These are phyloP conservation scores for Monochamus alternatus DNA, from an alignment of 2,888 invertebrate species.

Conservation along the genomic window DNA sequence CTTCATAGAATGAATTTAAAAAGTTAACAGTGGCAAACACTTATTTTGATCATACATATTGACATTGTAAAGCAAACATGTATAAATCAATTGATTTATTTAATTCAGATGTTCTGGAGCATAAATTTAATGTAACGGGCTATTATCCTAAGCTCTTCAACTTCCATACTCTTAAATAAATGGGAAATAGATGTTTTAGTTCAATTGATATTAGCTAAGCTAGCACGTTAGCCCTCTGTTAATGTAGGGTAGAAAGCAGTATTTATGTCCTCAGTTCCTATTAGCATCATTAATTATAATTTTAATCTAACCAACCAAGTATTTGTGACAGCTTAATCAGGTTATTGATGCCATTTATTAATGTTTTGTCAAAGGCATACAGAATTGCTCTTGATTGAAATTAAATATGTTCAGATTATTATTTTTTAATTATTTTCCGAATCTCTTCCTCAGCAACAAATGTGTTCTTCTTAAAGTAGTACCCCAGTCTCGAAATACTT, in stretches of 20 bases:
- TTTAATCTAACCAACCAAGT: neutral
- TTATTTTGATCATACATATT: too few relatives aligned
- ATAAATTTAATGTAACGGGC: too few relatives aligned
- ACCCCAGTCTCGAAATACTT: too few relatives aligned
- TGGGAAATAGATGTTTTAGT: neutral
- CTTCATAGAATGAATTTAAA: too few relatives aligned
- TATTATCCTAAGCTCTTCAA: neutral
- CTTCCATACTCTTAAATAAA: neutral
- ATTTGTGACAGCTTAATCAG: neutral
- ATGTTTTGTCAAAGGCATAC: neutral
- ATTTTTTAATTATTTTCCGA: too few relatives aligned
- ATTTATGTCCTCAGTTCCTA: neutral
- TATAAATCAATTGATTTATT: too few relatives aligned
- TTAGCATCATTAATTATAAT: neutral
- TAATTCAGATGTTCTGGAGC: too few relatives aligned
- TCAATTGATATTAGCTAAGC: neutral
- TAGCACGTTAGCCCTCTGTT: neutral
- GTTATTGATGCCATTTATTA: neutral
- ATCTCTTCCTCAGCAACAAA: too few relatives aligned
- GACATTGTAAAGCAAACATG: too few relatives aligned
- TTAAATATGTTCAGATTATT: neutral
- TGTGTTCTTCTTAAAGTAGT: too few relatives aligned
- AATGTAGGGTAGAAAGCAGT: neutral
- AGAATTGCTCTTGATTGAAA: neutral
- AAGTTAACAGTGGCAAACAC: too few relatives aligned